phyloP scores from a whole-genome alignment of 2,113 vertebrate genomes.

The Brachypteracias leptosomus region DNA sequence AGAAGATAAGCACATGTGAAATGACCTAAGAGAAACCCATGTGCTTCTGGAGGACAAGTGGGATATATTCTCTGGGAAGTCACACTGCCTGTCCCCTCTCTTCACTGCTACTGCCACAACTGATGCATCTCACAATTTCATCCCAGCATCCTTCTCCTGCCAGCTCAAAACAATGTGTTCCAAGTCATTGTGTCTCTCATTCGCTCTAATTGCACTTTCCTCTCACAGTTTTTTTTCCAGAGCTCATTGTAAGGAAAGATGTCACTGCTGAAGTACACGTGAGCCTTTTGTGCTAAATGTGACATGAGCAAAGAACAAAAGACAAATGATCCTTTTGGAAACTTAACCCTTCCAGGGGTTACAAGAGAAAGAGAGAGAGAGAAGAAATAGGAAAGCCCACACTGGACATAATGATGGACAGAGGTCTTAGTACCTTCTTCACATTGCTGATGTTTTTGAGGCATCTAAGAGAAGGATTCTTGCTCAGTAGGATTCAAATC shows the following conservation, averaged over 20 bases:
- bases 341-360: not conserved
- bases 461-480: not conserved
- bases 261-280: not conserved
- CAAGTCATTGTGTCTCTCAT: not conserved
- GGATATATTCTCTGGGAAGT: not conserved
- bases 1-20: not conserved
- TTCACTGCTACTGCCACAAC: not conserved
- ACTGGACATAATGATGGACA: not conserved
- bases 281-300: not conserved
- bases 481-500: not conserved
- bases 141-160: not conserved
- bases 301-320: not conserved
- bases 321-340: accelerated
- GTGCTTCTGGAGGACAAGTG: not conserved
- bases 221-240: not conserved
- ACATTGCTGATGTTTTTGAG: not conserved
- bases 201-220: not conserved
- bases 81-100: not conserved
- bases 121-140: not conserved
- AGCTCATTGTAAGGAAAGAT: not conserved
- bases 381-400: not conserved
- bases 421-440: not conserved
- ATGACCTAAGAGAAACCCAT: not conserved
- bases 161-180: not conserved
- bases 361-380: not conserved